Conservation (phyloP, 2,113 vertebrate species). For the Scolopax mira region DNA sequence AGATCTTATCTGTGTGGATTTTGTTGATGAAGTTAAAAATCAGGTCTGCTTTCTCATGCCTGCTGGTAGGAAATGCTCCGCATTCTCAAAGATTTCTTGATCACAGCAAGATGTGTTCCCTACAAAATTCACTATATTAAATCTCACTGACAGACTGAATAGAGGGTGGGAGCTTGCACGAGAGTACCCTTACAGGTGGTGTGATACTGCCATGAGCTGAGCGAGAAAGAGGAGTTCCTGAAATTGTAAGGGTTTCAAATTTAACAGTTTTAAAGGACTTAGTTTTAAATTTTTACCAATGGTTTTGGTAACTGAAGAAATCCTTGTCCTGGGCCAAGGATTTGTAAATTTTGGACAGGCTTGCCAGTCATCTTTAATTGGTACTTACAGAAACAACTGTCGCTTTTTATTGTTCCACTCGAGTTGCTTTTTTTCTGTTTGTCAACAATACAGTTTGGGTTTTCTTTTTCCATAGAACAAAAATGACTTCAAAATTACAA, state of each 20-base stretch:
- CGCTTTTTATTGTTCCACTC: background rate
- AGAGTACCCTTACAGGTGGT: background rate
- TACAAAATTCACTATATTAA: background rate
- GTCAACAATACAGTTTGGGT: background rate
- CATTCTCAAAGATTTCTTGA: background rate
- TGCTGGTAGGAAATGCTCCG: background rate
- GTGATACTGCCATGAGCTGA: background rate
- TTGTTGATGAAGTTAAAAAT: constrained; percentile 6
- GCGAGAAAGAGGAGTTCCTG: background rate
- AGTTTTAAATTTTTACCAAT: too few species aligned
- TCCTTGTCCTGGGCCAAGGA: background rate
- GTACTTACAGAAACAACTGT: background rate
- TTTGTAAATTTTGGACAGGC: background rate
- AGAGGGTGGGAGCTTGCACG: background rate
- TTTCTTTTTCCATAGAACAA: too few species aligned
- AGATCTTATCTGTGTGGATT: constrained; percentile 28
- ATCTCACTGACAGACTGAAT: background rate
- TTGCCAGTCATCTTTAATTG: background rate
- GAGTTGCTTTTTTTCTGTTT: background rate
- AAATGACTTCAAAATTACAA: background rate
- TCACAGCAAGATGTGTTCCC: background rate
- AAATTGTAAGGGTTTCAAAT: background rate
- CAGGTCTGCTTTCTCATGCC: background rate
- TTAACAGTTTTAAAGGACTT: background rate
- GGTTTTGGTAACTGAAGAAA: background rate